These are phyloP conservation scores for Trichogramma dendrolimi DNA, from an alignment of 2,888 invertebrate species.

Conservation along the genomic window DNA sequence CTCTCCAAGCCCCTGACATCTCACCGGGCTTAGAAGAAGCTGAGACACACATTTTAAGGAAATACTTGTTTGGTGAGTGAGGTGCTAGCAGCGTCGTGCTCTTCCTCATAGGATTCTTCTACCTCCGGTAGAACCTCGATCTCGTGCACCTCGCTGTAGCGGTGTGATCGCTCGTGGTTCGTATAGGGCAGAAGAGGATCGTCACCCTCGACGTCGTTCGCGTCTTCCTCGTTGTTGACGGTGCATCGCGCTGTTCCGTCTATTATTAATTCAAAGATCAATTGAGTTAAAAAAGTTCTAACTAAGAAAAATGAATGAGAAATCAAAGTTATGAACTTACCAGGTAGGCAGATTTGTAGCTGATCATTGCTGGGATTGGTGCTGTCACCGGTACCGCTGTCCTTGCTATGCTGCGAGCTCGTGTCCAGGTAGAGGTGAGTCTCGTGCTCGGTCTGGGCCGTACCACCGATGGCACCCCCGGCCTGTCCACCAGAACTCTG, in stretches of 20 bases:
- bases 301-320: background rate
- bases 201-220: conserved; percentile 37
- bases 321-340: conserved; percentile 32
- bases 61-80: conserved; percentile 7
- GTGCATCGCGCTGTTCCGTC: conserved; percentile 27
- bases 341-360: conserved; percentile 50
- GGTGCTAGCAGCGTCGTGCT: conserved; percentile 1
- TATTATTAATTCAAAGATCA: background rate
- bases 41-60: background rate
- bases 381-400: conserved; percentile 77
- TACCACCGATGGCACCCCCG: conserved; percentile 37
- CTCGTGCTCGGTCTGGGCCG: conserved; percentile 38
- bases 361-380: conserved; percentile 71
- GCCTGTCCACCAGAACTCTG: conserved; percentile 55
- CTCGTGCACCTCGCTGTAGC: conserved; percentile 28
- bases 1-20: background rate
- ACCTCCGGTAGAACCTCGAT: conserved; percentile 25
- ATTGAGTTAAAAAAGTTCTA: background rate
- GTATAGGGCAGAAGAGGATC: conserved; percentile 47
- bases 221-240: conserved; percentile 43
- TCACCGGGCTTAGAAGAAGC: background rate
- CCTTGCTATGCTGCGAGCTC: conserved; percentile 73
- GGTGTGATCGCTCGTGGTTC: conserved; percentile 46
- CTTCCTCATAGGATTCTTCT: background rate
- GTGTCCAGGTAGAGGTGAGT: conserved; percentile 60